A percentile compares a stretch with the other conserved stretches of the same genome.
phyloP scores from a whole-genome alignment of 2,888 invertebrate species.

The Protonemura montana region DNA sequence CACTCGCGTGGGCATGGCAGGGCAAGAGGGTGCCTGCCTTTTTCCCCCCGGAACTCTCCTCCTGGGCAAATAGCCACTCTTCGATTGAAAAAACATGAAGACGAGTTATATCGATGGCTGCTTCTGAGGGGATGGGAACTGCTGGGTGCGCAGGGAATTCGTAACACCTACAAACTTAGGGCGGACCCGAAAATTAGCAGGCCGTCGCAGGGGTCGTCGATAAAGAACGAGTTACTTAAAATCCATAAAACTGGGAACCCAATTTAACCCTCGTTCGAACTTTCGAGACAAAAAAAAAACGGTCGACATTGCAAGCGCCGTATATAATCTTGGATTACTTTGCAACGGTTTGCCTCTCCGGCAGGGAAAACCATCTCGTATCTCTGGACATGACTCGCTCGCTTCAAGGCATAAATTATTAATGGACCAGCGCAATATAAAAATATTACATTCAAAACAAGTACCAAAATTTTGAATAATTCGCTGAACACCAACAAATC shows the following conservation, averaged over 20 bases:
- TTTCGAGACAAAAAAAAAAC: neutral
- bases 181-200: constrained; percentile 8
- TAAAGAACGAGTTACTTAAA: neutral
- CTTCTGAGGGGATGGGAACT: neutral
- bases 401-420: neutral
- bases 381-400: neutral
- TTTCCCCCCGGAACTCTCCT: neutral
- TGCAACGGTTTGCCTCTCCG: neutral
- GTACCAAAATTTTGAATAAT: constrained; percentile 7
- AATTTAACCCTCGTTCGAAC: neutral
- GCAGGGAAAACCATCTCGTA: neutral
- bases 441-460: neutral
- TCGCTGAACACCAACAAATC: constrained; percentile 16
- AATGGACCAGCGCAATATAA: neutral
- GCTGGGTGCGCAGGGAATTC: neutral
- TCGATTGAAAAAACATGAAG: constrained; percentile 34
- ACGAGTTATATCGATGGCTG: constrained; percentile 29
- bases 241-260: neutral
- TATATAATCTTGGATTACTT: neutral
- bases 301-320: neutral
- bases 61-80: constrained; percentile 37
- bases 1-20: neutral
- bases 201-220: neutral
- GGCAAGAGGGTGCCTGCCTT: constrained; percentile 13
- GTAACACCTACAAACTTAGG: constrained; percentile 29